Evolutionary conservation across 2,888 invertebrate genomes (phyloP), one percentile per base, ranked within the genome.

Genomic region (Lamellibrachia columna): DNA sequence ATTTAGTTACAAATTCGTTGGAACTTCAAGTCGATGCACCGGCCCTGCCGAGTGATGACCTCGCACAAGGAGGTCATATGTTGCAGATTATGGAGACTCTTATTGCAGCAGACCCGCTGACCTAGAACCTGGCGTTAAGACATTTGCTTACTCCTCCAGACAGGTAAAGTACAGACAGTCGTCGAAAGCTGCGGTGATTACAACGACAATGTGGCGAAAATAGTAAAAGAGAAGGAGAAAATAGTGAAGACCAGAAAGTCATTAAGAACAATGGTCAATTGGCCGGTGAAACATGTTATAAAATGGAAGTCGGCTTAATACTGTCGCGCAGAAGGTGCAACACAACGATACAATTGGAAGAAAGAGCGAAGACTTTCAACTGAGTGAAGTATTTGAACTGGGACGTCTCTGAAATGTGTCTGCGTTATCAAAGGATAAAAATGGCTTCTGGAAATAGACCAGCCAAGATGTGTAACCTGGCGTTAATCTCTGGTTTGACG

Each of bases 21-120:
- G 75, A 75, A 11, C 75, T n/a, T 22, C 75, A 75, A 75, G 75
- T n/a, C 22, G 22, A 22, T 75, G 75, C 75, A 15, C 75, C 75
- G n/a, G 75, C n/a, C 75, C 75, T n/a, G 75, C 22, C 75, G 75
- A 75, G 75, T 75, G 75, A 75, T 75, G 75, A 75, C 75, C 75
- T 75, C 75, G 15, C 22, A 22, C n/a, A 3, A n/a, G 75, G 22
- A 75, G 75, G 75, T 4, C 22, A 4, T 22, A 11, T n/a, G 75
- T 75, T 75, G 75, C 75, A 11, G 75, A 75, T 22, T 75, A 75
- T n/a, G 6, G 75, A 75, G 75, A 75, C 15, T 75, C 75, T 15
- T 4, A 75, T 9, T 75, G 75, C 75, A 75, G 75, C 75, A 75
- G n/a, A 22, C 22, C 75, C 15, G 6, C 75, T 75, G 22, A 75